These are phyloP conservation scores for Rhabdomys pumilio DNA, from an alignment of 2,797 vertebrate genomes.

Conservation along the genomic window DNA sequence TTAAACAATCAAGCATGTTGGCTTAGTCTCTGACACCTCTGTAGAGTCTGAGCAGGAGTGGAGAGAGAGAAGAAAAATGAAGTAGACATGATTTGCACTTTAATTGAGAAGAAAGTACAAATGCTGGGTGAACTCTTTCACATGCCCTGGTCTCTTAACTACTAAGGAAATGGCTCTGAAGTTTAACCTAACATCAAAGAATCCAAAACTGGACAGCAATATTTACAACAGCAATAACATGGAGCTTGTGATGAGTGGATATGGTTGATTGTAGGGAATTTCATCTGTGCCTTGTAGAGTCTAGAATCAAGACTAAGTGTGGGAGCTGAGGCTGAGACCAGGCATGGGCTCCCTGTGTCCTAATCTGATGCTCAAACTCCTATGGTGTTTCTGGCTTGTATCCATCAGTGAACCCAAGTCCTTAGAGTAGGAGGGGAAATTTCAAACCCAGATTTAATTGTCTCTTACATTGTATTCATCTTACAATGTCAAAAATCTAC, in stretches of 20 bases:
- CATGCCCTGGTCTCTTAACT: not conserved
- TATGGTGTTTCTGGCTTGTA: not conserved
- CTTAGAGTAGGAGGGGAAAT: not conserved
- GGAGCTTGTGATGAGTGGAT: not conserved
- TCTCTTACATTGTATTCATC: not conserved
- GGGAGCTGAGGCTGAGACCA: not conserved
- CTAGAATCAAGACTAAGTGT: not conserved
- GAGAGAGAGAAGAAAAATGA: not conserved
- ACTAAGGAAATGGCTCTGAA: not conserved
- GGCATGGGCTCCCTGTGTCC: not conserved
- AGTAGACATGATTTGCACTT: constrained; percentile 39
- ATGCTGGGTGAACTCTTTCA: constrained; percentile 35
- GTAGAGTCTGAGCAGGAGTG: not conserved
- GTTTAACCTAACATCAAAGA: constrained; percentile 45
- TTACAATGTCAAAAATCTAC: not conserved
- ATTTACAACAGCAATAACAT: constrained; percentile 21
- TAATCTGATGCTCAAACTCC: not conserved
- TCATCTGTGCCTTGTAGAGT: not conserved
- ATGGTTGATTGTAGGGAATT: not conserved
- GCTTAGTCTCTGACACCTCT: constrained; percentile 33
- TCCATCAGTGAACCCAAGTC: not conserved
- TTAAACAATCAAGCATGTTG: constrained; percentile 62
- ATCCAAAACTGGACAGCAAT: not conserved
- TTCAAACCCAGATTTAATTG: not conserved
- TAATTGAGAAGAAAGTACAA: constrained; percentile 64